Conservation (phyloP, 2,888 invertebrate species). For the Tetropium fuscum region DNA sequence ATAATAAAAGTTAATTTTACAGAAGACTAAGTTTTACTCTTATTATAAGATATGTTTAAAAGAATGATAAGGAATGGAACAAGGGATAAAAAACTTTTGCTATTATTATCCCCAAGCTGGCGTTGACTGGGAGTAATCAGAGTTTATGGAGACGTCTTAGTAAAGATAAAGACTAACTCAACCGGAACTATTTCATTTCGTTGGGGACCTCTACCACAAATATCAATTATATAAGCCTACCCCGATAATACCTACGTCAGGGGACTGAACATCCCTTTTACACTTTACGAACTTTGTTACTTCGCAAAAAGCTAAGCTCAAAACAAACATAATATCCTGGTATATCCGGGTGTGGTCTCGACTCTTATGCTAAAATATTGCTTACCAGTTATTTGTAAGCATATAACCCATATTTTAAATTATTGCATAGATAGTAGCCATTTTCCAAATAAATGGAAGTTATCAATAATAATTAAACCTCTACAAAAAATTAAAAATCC, state of each 20-base stretch:
- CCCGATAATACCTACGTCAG: conserved; percentile 52
- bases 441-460: too few relatives aligned
- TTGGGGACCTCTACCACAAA: conserved; percentile 60
- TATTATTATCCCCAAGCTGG: conserved; percentile 49
- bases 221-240: conserved; percentile 63
- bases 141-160: conserved; percentile 65
- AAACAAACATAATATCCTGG: too few relatives aligned
- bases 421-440: too few relatives aligned
- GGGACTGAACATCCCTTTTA: conserved; percentile 47
- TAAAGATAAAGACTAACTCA: conserved; percentile 64
- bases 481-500: too few relatives aligned
- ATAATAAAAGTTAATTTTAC: conserved; percentile 8
- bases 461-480: too few relatives aligned
- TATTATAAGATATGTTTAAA: conserved; percentile 32
- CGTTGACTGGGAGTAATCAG: conserved; percentile 58
- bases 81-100: conserved; percentile 52
- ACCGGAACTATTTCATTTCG: conserved; percentile 63
- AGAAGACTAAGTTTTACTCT: conserved; percentile 15
- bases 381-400: too few relatives aligned
- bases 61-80: conserved; percentile 41
- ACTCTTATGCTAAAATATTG: too few relatives aligned
- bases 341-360: too few relatives aligned
- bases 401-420: too few relatives aligned
- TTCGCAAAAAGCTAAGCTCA: neutral
- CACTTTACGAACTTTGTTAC: conserved; percentile 37